phyloP scores from a whole-genome alignment of 2,797 vertebrate genomes.

The Hemitrygon akajei region DNA sequence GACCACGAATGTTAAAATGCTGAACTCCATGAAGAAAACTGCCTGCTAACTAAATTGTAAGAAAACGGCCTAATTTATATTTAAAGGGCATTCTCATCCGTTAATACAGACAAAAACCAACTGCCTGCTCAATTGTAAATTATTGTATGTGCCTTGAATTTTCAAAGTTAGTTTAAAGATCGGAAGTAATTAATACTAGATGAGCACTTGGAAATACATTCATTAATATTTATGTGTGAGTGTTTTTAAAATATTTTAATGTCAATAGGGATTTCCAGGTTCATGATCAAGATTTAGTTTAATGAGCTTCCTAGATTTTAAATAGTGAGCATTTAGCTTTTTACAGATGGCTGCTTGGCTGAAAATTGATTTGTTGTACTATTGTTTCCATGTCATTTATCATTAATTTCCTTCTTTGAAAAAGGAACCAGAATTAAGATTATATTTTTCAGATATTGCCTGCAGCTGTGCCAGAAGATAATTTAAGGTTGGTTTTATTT shows the following conservation, averaged over 20 bases:
- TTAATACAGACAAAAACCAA: neutral
- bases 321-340: slow-evolving; percentile 29
- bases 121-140: slow-evolving; percentile 9
- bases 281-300: slow-evolving; percentile 30
- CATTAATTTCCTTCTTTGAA: slow-evolving; percentile 18
- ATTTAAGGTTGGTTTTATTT: neutral
- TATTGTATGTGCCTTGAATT: slow-evolving; percentile 25
- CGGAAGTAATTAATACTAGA: slow-evolving; percentile 27
- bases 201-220: slow-evolving; percentile 25
- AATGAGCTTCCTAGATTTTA: slow-evolving; percentile 31
- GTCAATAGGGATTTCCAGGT: slow-evolving; percentile 19
- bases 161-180: slow-evolving; percentile 14
- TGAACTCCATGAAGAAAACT: neutral
- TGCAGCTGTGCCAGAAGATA: neutral
- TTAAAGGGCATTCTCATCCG: slow-evolving; percentile 16
- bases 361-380: slow-evolving; percentile 15
- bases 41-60: neutral
- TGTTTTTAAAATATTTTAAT: slow-evolving; percentile 35
- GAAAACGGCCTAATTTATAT: neutral
- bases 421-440: neutral
- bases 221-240: slow-evolving; percentile 30
- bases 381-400: slow-evolving; percentile 27
- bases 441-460: neutral
- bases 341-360: slow-evolving; percentile 22
- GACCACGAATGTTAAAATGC: neutral